Percentiles rank a stretch among this genome's conserved stretches.
Conservation (phyloP, 2,888 invertebrate genomes). For the Tinea pellionella region DNA sequence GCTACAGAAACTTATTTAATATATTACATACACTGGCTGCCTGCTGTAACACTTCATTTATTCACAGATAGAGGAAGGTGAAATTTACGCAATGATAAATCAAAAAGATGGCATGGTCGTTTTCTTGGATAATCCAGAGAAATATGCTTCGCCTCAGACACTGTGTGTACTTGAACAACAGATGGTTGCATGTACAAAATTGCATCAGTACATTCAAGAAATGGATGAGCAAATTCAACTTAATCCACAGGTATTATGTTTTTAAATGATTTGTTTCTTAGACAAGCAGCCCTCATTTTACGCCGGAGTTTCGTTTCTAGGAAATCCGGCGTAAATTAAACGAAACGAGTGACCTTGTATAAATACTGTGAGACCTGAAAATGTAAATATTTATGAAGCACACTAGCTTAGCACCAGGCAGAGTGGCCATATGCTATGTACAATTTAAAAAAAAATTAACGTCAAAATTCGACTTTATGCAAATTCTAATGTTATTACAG, state of each 20-base stretch:
- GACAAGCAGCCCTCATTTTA: too few species aligned
- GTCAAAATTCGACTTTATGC: too few species aligned
- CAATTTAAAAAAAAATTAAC: too few species aligned
- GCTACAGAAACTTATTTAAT: too few species aligned
- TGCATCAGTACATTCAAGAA: slow-evolving; percentile 87
- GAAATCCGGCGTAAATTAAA: too few species aligned
- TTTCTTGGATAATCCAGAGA: slow-evolving; percentile 95
- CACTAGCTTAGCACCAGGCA: too few species aligned
- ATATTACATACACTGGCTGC: too few species aligned
- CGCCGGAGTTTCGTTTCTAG: too few species aligned
- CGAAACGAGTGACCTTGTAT: too few species aligned
- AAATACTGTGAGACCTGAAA: too few species aligned
- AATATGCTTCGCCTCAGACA: slow-evolving; percentile 91
- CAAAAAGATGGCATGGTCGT: slow-evolving; percentile 98
- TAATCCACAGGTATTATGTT: slow-evolving; percentile 76
- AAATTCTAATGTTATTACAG: slow-evolving; percentile 32
- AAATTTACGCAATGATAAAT: slow-evolving; percentile 96
- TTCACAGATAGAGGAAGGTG: slow-evolving; percentile 91
- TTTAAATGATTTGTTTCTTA: not conserved
- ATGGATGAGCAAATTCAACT: slow-evolving; percentile 97
- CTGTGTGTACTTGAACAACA: slow-evolving; percentile 87
- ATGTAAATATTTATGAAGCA: too few species aligned
- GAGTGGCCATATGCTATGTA: too few species aligned
- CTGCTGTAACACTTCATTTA: not conserved
- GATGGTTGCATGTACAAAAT: slow-evolving; percentile 85